These are phyloP conservation scores for Camelus bactrianus DNA, from an alignment of 2,113 vertebrate species.

Conservation along the genomic window DNA sequence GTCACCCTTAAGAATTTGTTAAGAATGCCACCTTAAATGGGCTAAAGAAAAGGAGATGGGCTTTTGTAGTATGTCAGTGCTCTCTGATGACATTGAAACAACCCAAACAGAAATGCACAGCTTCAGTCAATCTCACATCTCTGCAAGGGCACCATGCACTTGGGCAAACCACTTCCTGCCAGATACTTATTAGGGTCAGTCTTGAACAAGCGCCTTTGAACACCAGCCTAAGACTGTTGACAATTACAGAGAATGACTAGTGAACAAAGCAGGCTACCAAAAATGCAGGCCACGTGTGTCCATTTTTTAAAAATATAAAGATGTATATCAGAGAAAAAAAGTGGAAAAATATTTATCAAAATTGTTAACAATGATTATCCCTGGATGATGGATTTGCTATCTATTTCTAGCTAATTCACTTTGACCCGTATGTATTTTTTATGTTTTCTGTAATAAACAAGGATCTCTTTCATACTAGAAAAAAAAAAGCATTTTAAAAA, in stretches of 20 bases:
- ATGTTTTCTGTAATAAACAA: neutral
- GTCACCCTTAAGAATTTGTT: neutral
- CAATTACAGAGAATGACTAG: neutral
- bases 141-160: neutral
- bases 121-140: neutral
- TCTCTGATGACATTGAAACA: neutral
- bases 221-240: neutral
- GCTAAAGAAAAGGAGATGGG: neutral
- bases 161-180: neutral
- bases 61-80: neutral
- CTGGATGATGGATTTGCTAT: neutral
- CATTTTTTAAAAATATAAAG: neutral
- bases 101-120: neutral
- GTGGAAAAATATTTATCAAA: neutral
- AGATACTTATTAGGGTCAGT: neutral
- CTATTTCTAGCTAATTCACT: neutral
- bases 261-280: neutral
- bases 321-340: neutral
- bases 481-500: neutral
- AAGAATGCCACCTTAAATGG: neutral
- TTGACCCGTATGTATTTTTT: neutral
- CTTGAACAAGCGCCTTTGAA: neutral
- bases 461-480: neutral
- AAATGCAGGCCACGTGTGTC: neutral
- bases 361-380: neutral